Evolutionary conservation across 2,113 vertebrate genomes (phyloP).

Genomic region (Garra rufa): DNA sequence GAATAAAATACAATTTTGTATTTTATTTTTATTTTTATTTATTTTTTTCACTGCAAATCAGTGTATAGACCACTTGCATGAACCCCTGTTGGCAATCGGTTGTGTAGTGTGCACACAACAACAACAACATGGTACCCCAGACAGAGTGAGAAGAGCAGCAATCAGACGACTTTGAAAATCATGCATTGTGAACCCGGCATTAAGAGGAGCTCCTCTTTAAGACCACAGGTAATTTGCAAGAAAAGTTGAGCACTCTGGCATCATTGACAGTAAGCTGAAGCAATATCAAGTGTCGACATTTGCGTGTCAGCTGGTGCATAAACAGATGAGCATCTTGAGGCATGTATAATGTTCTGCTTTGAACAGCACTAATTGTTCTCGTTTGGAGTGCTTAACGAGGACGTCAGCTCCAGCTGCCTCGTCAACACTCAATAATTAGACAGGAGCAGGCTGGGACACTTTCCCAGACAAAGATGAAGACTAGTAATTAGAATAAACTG

Average conservation of each 20-base stretch:
- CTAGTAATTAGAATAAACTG: constrained; percentile 14
- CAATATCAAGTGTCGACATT: constrained; percentile 10
- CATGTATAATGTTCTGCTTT: constrained; percentile 54
- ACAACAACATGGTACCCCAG: too few relatives aligned
- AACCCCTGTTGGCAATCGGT: too few relatives aligned
- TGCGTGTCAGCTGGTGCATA: constrained; percentile 18
- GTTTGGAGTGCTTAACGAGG: constrained; percentile 56
- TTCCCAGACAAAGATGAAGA: constrained; percentile 1
- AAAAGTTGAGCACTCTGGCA: background rate
- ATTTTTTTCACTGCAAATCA: too few relatives aligned
- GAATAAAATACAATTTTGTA: too few relatives aligned
- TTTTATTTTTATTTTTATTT: too few relatives aligned
- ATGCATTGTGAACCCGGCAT: background rate
- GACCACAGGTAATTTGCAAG: background rate
- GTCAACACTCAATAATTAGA: constrained; percentile 61
- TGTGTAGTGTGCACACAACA: too few relatives aligned
- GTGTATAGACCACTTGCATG: too few relatives aligned
- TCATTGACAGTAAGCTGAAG: background rate
- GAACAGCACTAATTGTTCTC: constrained; percentile 65
- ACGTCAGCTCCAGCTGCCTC: constrained; percentile 53
- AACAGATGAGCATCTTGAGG: constrained; percentile 35
- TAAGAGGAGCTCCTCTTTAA: background rate
- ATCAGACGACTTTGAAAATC: background rate
- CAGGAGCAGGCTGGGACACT: constrained; percentile 39
- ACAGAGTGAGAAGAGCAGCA: background rate